These are phyloP conservation scores for Paradisaea rubra DNA, from an alignment of 2,113 vertebrate species.

Conservation along the genomic window DNA sequence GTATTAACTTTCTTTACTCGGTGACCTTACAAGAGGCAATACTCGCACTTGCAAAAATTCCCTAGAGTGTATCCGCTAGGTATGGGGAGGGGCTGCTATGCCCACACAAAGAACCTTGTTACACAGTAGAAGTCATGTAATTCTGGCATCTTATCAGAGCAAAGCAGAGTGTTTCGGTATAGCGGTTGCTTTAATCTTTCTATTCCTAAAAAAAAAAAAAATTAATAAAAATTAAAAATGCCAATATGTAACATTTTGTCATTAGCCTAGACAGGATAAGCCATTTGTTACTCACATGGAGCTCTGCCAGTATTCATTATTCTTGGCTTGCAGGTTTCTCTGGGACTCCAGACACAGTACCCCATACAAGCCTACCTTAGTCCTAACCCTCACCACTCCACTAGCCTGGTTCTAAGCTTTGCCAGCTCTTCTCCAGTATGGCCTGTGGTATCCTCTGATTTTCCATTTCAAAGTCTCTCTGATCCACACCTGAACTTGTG, in stretches of 20 bases:
- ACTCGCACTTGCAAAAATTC: conserved; percentile 15
- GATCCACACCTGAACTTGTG: conserved; percentile 18
- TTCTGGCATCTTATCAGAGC: conserved; percentile 55
- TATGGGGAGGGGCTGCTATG: conserved; percentile 37
- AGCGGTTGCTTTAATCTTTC: conserved; percentile 49
- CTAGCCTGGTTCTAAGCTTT: background rate
- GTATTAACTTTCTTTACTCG: background rate
- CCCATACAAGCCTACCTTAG: background rate
- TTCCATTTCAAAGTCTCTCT: conserved; percentile 60
- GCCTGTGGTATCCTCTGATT: conserved; percentile 40
- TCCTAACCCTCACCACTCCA: background rate
- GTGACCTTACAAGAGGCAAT: conserved; percentile 31
- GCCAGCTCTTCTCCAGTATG: background rate
- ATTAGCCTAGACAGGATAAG: conserved; percentile 26
- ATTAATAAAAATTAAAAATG: background rate
- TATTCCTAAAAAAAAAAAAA: background rate
- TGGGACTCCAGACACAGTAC: background rate
- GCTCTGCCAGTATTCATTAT: conserved; percentile 36
- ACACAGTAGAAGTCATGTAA: conserved; percentile 14
- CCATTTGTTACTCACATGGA: background rate
- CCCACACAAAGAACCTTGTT: conserved; percentile 27
- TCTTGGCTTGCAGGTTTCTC: conserved; percentile 19
- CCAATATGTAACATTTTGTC: conserved; percentile 37
- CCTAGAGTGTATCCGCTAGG: conserved; percentile 47
- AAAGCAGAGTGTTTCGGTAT: conserved; percentile 9